Evolutionary conservation across 2,888 invertebrate species (phyloP).

Genomic region (Polyploca ridens): DNA sequence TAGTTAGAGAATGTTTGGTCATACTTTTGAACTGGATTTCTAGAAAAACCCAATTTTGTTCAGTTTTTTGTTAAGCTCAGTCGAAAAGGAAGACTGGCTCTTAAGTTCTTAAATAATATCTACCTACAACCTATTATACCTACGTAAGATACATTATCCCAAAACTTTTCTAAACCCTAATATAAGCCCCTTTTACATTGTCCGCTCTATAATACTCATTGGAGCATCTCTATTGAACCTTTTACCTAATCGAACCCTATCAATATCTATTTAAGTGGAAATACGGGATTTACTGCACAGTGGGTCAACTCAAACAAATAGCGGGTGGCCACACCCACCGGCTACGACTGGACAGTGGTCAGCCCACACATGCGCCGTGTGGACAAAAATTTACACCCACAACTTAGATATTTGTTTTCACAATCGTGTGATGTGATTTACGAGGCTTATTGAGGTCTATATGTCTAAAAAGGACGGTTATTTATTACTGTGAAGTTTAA

Average conservation of each 20-base stretch:
- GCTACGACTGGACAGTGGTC: constrained; percentile 78
- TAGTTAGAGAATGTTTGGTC: too few species aligned
- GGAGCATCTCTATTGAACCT: constrained; percentile 20
- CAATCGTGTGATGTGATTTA: constrained; percentile 39
- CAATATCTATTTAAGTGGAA: constrained; percentile 53
- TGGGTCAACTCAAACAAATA: constrained; percentile 42
- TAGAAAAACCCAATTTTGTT: too few species aligned
- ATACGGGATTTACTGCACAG: constrained; percentile 39
- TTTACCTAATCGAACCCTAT: constrained; percentile 65
- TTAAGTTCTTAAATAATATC: not conserved
- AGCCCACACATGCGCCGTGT: constrained; percentile 72
- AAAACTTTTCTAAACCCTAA: not conserved
- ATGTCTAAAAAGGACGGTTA: not conserved
- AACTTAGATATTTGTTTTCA: constrained; percentile 9
- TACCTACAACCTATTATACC: not conserved
- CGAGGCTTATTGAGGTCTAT: constrained; percentile 25
- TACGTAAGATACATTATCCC: not conserved
- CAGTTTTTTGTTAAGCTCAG: too few species aligned
- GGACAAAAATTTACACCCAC: constrained; percentile 66
- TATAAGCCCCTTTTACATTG: not conserved
- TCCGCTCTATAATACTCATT: not conserved
- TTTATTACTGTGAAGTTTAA: constrained; percentile 3
- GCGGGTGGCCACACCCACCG: constrained; percentile 68
- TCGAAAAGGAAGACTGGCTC: too few species aligned
- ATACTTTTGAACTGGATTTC: too few species aligned